Percentiles rank a stretch among this genome's conserved stretches.
phyloP scores from a whole-genome alignment of 2,888 invertebrate species.

The Anaspis maculata region DNA sequence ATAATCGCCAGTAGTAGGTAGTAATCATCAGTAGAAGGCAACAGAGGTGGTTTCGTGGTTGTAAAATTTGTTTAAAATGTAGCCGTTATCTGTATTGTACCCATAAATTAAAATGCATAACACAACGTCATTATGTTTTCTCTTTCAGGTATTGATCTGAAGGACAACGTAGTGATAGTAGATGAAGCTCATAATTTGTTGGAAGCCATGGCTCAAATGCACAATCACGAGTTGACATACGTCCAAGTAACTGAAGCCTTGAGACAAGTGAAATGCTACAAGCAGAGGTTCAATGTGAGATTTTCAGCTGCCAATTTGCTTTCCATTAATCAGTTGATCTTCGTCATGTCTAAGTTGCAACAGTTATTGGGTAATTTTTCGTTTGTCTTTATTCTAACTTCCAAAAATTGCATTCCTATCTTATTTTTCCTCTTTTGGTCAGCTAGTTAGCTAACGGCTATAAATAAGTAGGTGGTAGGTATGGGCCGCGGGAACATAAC shows the following conservation, averaged over 20 bases:
- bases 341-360: conserved; percentile 60
- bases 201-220: conserved; percentile 80
- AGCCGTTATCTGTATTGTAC: too few relatives aligned
- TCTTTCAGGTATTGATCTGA: conserved; percentile 15
- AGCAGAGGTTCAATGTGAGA: conserved; percentile 60
- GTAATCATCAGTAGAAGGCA: too few relatives aligned
- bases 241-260: conserved; percentile 57
- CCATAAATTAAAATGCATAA: too few relatives aligned
- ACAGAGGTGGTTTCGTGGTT: too few relatives aligned
- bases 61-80: too few relatives aligned
- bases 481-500: too few relatives aligned
- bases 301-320: conserved; percentile 75
- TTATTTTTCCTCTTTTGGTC: too few relatives aligned
- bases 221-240: conserved; percentile 65
- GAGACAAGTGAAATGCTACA: conserved; percentile 62
- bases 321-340: conserved; percentile 72
- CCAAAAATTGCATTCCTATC: too few relatives aligned
- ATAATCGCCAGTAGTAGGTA: too few relatives aligned
- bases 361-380: conserved; percentile 30
- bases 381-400: conserved; percentile 2
- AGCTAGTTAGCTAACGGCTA: too few relatives aligned
- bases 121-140: too few relatives aligned
- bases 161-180: conserved; percentile 59
- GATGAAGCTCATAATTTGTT: conserved; percentile 97
- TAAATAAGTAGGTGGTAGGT: too few relatives aligned